These are phyloP conservation scores for Ascaphus truei DNA, from an alignment of 2,113 vertebrate genomes.

Conservation along the genomic window DNA sequence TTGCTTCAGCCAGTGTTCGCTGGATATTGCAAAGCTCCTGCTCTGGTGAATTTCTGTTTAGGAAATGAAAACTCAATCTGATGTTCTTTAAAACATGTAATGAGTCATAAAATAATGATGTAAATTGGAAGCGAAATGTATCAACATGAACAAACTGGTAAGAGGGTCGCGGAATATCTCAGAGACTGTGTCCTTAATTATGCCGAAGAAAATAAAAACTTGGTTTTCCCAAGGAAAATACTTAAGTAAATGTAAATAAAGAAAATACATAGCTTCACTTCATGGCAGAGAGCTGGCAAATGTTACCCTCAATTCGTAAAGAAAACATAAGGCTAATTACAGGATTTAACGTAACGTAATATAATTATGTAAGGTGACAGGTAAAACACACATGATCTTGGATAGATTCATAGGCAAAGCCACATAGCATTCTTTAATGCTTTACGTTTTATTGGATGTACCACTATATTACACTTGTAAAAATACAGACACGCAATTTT, in stretches of 20 bases:
- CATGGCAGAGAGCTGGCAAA: background rate
- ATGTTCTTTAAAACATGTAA: background rate
- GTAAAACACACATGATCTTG: background rate
- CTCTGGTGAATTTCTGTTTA: background rate
- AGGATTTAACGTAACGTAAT: slow-evolving; percentile 12
- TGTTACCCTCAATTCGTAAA: slow-evolving; percentile 10
- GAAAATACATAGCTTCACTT: background rate
- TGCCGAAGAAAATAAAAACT: background rate
- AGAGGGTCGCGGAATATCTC: rapidly evolving
- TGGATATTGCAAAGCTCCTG: rapidly evolving
- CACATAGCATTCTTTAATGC: background rate
- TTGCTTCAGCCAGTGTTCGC: slow-evolving; percentile 28
- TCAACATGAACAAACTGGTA: background rate
- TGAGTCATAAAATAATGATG: slow-evolving; percentile 1
- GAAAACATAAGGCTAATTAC: slow-evolving; percentile 26
- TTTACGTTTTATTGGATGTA: background rate
- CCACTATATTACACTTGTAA: background rate
- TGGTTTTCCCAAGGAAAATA: background rate
- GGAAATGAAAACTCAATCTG: background rate
- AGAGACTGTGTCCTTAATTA: background rate
- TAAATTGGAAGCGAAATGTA: slow-evolving; percentile 14
- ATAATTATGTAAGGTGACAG: background rate
- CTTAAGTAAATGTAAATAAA: background rate
- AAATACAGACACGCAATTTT: background rate
- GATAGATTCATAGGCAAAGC: background rate